Evolutionary conservation across 2,113 vertebrate species (phyloP).

Genomic region (Strix uralensis): DNA sequence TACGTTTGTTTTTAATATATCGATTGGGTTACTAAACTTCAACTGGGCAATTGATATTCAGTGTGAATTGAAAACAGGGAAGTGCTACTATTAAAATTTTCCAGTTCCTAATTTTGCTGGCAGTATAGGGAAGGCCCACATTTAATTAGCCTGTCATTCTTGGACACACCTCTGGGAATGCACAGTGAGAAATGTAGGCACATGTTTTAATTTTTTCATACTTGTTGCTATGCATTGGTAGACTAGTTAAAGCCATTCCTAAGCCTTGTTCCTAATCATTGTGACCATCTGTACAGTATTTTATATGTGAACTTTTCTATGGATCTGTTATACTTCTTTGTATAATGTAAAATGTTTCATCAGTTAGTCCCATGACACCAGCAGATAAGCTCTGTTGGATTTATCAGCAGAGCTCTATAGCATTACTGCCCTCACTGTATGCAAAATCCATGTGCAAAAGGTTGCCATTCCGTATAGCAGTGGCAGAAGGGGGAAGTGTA

Average conservation of each 20-base stretch:
- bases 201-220: background rate
- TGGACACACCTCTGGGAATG: background rate
- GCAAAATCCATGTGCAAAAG: background rate
- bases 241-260: background rate
- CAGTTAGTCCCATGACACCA: background rate
- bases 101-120: conserved; percentile 20
- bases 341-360: background rate
- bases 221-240: background rate
- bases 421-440: background rate
- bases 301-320: conserved; percentile 51
- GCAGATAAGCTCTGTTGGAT: conserved; percentile 25
- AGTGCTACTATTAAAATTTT: background rate
- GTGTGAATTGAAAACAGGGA: conserved; percentile 5
- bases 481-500: background rate
- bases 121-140: background rate
- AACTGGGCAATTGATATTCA: conserved; percentile 17
- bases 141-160: conserved; percentile 12
- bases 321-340: background rate
- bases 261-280: background rate
- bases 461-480: background rate
- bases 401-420: background rate
- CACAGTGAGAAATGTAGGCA: conserved; percentile 19
- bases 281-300: conserved; percentile 37
- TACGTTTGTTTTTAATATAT: background rate
- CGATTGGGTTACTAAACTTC: background rate